A percentile compares a stretch with the other conserved stretches of the same genome.
Conservation (phyloP, 1,140 invertebrate genomes). For the Gonioctena quinquepunctata region DNA sequence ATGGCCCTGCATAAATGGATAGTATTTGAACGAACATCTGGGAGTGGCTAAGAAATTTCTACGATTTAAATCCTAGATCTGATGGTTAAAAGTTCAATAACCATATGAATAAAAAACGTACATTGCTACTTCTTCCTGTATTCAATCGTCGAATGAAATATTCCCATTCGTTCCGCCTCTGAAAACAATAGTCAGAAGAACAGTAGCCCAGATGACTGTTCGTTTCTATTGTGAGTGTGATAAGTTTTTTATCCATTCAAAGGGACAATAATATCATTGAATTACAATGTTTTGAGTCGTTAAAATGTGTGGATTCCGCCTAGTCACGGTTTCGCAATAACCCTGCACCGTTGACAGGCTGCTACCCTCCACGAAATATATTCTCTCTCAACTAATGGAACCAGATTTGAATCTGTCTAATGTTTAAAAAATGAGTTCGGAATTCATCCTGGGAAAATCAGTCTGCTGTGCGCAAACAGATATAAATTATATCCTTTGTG, state of each 20-base stretch:
- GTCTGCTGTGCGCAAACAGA: conserved; percentile 2
- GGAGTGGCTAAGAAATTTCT: too few relatives aligned
- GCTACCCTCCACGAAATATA: conserved; percentile 23
- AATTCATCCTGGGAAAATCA: conserved; percentile 29
- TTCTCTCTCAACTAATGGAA: conserved; percentile 38
- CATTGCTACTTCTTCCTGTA: too few relatives aligned
- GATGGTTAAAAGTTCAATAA: too few relatives aligned
- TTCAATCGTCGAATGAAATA: background rate
- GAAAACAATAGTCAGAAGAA: conserved; percentile 16
- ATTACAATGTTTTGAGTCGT: conserved; percentile 48
- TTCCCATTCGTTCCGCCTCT: background rate
- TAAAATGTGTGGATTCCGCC: conserved; percentile 45
- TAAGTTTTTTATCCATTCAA: conserved; percentile 49
- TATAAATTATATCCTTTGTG: conserved; percentile 8
- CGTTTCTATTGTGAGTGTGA: conserved; percentile 41
- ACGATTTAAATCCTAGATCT: too few relatives aligned
- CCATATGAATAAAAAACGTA: too few relatives aligned
- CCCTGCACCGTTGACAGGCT: conserved; percentile 41
- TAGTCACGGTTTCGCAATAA: conserved; percentile 51
- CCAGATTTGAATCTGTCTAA: conserved; percentile 42
- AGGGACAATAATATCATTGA: conserved; percentile 53
- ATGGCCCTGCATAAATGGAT: too few relatives aligned
- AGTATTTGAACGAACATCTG: too few relatives aligned
- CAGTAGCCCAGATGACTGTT: conserved; percentile 46
- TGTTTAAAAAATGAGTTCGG: conserved; percentile 43